These are phyloP conservation scores for Chironomus tepperi DNA, from an alignment of 1,140 invertebrate genomes.

Conservation along the genomic window DNA sequence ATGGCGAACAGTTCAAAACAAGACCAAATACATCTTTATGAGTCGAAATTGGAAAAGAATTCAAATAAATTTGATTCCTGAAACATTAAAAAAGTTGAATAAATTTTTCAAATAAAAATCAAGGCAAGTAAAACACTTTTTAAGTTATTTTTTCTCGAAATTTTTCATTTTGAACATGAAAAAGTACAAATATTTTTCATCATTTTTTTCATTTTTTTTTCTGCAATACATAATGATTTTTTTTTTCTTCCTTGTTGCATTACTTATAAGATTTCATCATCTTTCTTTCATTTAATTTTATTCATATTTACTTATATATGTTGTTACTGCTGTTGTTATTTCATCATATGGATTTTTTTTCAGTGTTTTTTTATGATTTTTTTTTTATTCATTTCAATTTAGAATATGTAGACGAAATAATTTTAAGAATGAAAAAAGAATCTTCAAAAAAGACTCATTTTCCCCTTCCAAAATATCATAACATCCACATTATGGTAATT, in stretches of 20 bases:
- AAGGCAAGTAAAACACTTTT: not conserved
- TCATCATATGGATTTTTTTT: not conserved
- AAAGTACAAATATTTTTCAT: conserved; percentile 21
- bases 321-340: too few species aligned
- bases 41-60: too few species aligned
- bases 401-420: too few species aligned
- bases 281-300: not conserved
- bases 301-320: not conserved
- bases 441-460: too few species aligned
- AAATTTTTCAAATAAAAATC: too few species aligned
- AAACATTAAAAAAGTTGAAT: too few species aligned
- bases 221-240: conserved; percentile 17
- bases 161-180: conserved; percentile 24
- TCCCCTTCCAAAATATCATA: too few species aligned
- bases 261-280: not conserved
- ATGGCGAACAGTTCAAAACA: too few species aligned
- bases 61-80: too few species aligned
- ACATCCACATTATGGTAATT: not conserved
- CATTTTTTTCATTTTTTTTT: not conserved
- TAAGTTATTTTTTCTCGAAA: conserved; percentile 16
- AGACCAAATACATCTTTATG: too few species aligned
- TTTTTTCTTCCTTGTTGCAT: conserved; percentile 16
- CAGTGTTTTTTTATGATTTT: not conserved
- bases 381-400: too few species aligned
- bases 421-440: too few species aligned